Conservation (phyloP, 2,113 vertebrate species). For the Lethenteron reissneri region DNA sequence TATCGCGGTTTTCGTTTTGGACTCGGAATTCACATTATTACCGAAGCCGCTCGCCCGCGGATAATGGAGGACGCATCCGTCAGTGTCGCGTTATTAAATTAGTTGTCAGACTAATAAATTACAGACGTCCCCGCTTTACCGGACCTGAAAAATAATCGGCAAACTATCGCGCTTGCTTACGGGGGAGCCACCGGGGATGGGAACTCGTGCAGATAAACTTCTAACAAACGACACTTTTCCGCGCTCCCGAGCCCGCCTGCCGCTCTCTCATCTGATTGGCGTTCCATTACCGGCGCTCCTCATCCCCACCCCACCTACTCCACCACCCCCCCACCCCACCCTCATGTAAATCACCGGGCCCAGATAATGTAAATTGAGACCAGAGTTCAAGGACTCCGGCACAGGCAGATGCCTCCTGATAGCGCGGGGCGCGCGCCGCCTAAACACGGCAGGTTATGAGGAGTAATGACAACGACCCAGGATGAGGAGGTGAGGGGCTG, state of each 20-base stretch:
- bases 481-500: neutral
- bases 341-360: too few species aligned
- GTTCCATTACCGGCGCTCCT: too few species aligned
- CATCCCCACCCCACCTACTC: too few species aligned
- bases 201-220: too few species aligned
- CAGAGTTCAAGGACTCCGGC: constrained; percentile 1
- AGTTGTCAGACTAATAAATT: constrained; percentile 6
- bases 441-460: neutral
- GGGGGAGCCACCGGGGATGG: too few species aligned
- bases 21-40: constrained; percentile 3
- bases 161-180: neutral
- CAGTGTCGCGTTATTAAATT: constrained; percentile 6
- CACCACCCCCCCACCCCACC: too few species aligned
- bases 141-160: constrained; percentile 6
- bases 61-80: constrained; percentile 1
- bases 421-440: too few species aligned
- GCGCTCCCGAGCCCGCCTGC: too few species aligned
- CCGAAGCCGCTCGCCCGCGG: constrained; percentile 3
- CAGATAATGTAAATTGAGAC: constrained; percentile 2
- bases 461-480: neutral
- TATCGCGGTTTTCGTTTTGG: constrained; percentile 5
- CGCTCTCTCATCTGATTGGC: too few species aligned
- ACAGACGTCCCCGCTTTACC: constrained; percentile 1
- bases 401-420: too few species aligned
- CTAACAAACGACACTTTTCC: too few species aligned